Conservation (phyloP, 2,888 invertebrate species). For the Oxyscelio sp. region DNA sequence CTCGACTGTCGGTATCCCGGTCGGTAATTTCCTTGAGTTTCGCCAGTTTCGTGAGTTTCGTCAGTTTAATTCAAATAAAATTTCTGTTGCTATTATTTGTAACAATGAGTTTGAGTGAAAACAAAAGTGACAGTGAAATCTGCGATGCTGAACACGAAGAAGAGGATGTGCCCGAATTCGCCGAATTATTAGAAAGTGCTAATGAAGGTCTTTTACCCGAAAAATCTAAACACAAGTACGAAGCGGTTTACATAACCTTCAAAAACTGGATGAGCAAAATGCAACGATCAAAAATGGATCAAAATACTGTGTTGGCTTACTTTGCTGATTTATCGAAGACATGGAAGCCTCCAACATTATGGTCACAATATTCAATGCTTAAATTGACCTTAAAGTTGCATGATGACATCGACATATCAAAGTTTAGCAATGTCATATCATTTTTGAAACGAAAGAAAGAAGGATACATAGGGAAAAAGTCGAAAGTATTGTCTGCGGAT, state of each 20-base stretch:
- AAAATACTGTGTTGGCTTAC: too few species aligned
- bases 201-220: not conserved
- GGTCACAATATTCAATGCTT: not conserved
- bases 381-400: not conserved
- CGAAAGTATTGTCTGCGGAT: not conserved
- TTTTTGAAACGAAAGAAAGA: not conserved
- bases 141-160: not conserved
- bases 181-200: not conserved
- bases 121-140: not conserved
- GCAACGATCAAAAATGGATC: too few species aligned
- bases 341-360: not conserved
- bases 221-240: not conserved
- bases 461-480: not conserved
- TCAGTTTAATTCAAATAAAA: too few species aligned
- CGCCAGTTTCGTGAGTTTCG: too few species aligned
- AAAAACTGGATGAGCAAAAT: too few species aligned
- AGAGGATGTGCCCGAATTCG: not conserved
- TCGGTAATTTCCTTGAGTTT: too few species aligned
- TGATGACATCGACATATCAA: not conserved
- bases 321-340: not conserved
- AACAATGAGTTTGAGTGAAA: too few species aligned
- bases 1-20: too few species aligned
- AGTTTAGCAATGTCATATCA: not conserved
- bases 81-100: too few species aligned
- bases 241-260: not conserved